Conservation (phyloP, 2,797 vertebrate species). For the Vespertilio murinus region DNA sequence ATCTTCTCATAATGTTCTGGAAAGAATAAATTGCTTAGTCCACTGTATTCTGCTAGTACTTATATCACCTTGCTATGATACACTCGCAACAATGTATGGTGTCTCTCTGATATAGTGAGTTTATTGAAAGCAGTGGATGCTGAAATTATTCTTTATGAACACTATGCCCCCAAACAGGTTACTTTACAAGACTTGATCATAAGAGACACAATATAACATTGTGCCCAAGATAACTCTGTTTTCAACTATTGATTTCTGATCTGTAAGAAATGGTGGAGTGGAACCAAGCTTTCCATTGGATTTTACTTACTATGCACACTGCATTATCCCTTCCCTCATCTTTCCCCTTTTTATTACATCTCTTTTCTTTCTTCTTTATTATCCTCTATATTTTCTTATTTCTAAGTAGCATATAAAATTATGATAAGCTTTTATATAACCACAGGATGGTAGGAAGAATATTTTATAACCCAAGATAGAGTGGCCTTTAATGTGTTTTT, state of each 20-base stretch:
- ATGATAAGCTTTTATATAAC: background rate
- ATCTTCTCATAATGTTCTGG: background rate
- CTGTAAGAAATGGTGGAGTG: background rate
- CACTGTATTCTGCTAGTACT: background rate
- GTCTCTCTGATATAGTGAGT: background rate
- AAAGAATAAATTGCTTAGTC: background rate
- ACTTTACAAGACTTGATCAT: background rate
- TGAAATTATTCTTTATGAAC: background rate
- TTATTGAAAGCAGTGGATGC: background rate
- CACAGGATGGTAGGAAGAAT: background rate
- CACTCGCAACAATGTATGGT: background rate
- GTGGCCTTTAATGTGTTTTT: background rate
- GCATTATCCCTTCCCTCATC: background rate
- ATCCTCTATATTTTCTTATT: background rate
- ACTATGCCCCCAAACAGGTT: fast-evolving
- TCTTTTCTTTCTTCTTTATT: background rate
- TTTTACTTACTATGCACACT: background rate
- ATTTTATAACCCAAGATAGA: background rate
- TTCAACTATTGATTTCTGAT: background rate
- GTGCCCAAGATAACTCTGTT: background rate
- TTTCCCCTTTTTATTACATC: background rate
- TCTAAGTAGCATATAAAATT: background rate
- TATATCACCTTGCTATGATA: background rate
- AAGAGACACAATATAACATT: background rate
- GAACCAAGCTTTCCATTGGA: background rate